A percentile compares a stretch with the other conserved stretches of the same genome.
Evolutionary conservation across 2,113 vertebrate genomes (phyloP).

Genomic region (Eclectus roratus): DNA sequence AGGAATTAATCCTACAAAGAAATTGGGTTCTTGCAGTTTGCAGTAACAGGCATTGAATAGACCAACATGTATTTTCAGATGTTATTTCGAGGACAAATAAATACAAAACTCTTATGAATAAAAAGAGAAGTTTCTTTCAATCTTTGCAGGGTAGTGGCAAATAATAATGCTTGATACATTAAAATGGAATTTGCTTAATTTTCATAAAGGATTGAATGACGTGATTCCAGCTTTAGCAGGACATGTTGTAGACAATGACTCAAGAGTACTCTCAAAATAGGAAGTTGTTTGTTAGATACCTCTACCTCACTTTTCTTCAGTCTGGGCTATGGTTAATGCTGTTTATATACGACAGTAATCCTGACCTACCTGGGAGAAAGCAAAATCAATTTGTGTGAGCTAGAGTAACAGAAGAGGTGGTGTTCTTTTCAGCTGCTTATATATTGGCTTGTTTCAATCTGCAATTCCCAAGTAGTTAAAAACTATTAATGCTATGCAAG

Average conservation of each 20-base stretch:
- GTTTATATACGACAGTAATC: background rate
- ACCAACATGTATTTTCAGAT: background rate
- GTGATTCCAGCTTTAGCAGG: background rate
- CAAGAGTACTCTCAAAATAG: background rate
- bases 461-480: background rate
- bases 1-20: background rate
- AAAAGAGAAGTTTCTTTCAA: background rate
- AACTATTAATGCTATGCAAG: background rate
- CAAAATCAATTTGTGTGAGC: background rate
- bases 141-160: background rate
- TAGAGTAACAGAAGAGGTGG: background rate
- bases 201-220: background rate
- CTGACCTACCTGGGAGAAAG: background rate
- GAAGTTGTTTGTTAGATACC: background rate
- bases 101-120: background rate
- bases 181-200: background rate
- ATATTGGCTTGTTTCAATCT: background rate
- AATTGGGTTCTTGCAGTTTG: background rate
- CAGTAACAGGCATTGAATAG: background rate
- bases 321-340: background rate
- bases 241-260: background rate
- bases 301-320: background rate
- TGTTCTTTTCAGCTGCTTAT: background rate
- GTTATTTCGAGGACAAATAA: background rate
- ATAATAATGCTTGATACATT: background rate